Evolutionary conservation across 2,113 vertebrate genomes (phyloP), one percentile per base, ranked within the genome.

Genomic region (Trachemys scripta): DNA sequence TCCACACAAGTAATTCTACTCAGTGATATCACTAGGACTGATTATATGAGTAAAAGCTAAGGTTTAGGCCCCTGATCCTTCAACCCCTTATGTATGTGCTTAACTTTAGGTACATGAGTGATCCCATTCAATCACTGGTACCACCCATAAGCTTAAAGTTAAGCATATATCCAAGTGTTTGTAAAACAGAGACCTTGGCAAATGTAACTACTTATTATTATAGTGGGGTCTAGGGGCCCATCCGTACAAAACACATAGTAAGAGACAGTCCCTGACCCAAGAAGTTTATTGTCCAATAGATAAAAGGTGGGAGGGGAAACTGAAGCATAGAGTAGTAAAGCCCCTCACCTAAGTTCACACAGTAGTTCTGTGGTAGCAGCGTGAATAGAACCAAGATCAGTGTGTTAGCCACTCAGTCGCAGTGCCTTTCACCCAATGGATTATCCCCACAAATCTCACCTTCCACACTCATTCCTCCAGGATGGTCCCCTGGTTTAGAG

Each of bases 331-430:
- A 14, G 59, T 12, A 59, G 11, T 59, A 12, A 53, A 65, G 31
- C 1, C 0, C 19, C 49, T 88, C 82, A 29, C 49, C 57, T 56
- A 88, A 89, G 62, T n/a, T 16, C 14, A 35, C 49, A 19, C 51
- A 51, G 8, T 59, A 12, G n/a, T 72, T 72, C 17, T 45, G 25
- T 25, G 31, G 42, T 72, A 51, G 78, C 84, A 59, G 27, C 5
- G 5, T 59, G 29, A 62, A 53, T 69, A 84, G 56, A 1, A 10
- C 45, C 87, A 6, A 3, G 4, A 16, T 0, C 0, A n/a, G 2
- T 82, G 45, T 14, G 14, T 83, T 10, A 5, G 80, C 45, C 17
- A 80, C n/a, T 24, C 25, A 27, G 16, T 5, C 7, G 7, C 6
- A 20, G 2, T 25, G 53, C 45, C 29, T 75, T 78, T 59, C 54